These are phyloP conservation scores for Drosophila nr. perissopoda DNA, from an alignment of 2,888 invertebrate genomes.

Conservation along the genomic window DNA sequence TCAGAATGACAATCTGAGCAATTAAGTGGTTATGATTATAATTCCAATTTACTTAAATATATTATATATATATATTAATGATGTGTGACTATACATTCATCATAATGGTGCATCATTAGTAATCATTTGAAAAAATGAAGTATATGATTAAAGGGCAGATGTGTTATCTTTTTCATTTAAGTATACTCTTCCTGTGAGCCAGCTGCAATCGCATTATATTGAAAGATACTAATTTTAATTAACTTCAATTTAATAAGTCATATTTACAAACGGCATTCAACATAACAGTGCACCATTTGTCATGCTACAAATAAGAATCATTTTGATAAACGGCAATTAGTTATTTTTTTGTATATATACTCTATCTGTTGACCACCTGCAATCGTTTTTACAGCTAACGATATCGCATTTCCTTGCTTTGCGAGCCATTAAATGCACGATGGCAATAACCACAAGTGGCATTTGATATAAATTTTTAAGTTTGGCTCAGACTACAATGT, in stretches of 20 bases:
- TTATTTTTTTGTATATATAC: background rate
- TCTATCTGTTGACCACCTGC: background rate
- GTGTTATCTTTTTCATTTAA: background rate
- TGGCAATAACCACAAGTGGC: constrained; percentile 37
- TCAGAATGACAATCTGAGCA: background rate
- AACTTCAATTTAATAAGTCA: background rate
- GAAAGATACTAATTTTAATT: background rate
- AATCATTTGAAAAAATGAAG: background rate
- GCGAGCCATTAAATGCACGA: constrained; percentile 22
- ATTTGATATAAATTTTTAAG: constrained; percentile 60
- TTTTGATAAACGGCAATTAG: background rate
- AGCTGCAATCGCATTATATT: background rate
- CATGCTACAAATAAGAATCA: background rate
- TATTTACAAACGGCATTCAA: background rate
- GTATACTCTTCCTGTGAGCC: background rate
- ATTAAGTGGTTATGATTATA: background rate
- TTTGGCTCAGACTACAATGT: constrained; percentile 15
- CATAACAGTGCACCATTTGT: background rate
- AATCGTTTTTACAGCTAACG: background rate
- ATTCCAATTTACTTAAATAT: background rate
- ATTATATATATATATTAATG: background rate
- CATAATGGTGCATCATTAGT: no score
- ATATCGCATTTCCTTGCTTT: background rate
- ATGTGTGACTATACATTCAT: background rate
- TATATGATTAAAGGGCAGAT: background rate